phyloP scores from a whole-genome alignment of 2,797 vertebrate genomes.

The Urophycis tenuis region DNA sequence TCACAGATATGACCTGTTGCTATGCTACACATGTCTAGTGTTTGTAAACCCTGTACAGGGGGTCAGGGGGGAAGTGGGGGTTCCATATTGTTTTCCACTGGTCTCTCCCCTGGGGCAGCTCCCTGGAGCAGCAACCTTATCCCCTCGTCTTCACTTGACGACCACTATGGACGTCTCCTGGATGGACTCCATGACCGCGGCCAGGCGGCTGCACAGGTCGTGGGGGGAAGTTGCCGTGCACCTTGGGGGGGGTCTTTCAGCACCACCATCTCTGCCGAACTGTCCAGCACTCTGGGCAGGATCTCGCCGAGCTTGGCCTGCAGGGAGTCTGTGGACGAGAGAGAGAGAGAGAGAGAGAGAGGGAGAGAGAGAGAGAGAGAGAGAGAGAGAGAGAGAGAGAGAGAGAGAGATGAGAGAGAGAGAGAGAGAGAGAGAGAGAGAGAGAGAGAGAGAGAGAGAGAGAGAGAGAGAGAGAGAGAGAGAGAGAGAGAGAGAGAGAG shows the following conservation, averaged over 20 bases:
- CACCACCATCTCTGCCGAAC: constrained; percentile 77
- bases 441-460: no score
- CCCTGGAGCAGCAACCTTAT: constrained; percentile 7
- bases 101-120: constrained; percentile 21
- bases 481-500: no score
- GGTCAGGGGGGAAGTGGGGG: no score
- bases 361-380: no score
- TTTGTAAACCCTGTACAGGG: constrained; percentile 14
- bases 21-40: constrained; percentile 14
- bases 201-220: constrained; percentile 90
- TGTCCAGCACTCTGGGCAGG: constrained; percentile 88
- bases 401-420: no score
- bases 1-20: constrained; percentile 28
- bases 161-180: constrained; percentile 75
- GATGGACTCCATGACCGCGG: constrained; percentile 93
- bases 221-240: constrained; percentile 84
- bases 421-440: no score
- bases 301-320: constrained; percentile 86
- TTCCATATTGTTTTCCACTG: background rate
- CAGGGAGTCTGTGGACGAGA: constrained; percentile 71
- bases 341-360: no score
- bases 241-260: constrained; percentile 92
- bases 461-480: no score
- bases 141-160: constrained; percentile 70
- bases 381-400: no score